Percentiles rank a stretch among this genome's conserved stretches.
Conservation (phyloP, 2,888 invertebrate genomes). For the Caradrina kadenii region DNA sequence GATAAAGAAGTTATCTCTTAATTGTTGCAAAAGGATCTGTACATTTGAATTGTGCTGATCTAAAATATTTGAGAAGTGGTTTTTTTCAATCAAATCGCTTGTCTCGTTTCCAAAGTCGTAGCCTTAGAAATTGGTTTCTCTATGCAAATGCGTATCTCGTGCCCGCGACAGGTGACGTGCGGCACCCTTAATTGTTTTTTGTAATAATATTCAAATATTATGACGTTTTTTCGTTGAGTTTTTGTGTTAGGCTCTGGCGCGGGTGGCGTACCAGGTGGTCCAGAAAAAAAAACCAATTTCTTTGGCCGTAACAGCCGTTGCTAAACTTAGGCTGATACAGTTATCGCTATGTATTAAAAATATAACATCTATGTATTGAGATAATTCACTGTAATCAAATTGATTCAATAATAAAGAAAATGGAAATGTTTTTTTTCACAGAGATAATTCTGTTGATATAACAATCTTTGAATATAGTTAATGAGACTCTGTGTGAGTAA, state of each 20-base stretch:
- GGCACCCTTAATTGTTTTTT: slow-evolving; percentile 90
- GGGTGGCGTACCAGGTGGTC: slow-evolving; percentile 89
- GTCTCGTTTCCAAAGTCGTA: slow-evolving; percentile 65
- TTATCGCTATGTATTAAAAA: slow-evolving; percentile 38
- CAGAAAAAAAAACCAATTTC: slow-evolving; percentile 81
- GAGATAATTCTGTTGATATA: slow-evolving; percentile 20
- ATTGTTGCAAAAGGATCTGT: no score
- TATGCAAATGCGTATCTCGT: slow-evolving; percentile 89
- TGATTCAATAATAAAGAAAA: slow-evolving; percentile 15
- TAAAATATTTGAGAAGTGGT: background rate
- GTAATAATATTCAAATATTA: slow-evolving; percentile 90
- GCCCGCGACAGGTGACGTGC: slow-evolving; percentile 89
- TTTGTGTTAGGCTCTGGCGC: slow-evolving; percentile 83
- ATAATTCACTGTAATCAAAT: slow-evolving; percentile 3
- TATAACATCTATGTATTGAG: background rate
- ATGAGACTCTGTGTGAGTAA: slow-evolving; percentile 26
- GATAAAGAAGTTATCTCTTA: no score
- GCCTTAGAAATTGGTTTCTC: slow-evolving; percentile 82
- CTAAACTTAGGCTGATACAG: slow-evolving; percentile 64
- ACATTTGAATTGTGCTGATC: background rate
- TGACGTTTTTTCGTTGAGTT: slow-evolving; percentile 84
- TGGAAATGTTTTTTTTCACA: slow-evolving; percentile 20
- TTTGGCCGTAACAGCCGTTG: slow-evolving; percentile 83
- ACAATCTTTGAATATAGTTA: slow-evolving; percentile 15
- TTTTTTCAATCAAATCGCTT: slow-evolving; percentile 53